Evolutionary conservation across 2,113 vertebrate species (phyloP).

Genomic region (Motacilla tschutschensis): DNA sequence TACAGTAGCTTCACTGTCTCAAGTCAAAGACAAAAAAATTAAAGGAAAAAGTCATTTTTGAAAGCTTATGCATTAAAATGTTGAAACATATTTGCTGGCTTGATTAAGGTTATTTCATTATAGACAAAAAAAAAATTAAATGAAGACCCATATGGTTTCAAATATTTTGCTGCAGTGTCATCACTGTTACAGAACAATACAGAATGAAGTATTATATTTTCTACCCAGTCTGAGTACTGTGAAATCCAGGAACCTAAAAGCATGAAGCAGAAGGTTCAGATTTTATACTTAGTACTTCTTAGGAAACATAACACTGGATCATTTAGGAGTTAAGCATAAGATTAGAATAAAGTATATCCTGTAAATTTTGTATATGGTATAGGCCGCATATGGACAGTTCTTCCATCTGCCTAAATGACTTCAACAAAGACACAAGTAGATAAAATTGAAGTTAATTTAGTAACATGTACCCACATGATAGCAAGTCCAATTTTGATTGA

Average conservation of each 20-base stretch:
- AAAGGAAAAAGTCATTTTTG: background rate
- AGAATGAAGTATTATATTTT: background rate
- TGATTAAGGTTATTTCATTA: background rate
- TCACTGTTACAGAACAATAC: background rate
- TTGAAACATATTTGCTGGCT: background rate
- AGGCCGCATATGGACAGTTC: slow-evolving; percentile 51
- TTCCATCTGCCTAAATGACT: slow-evolving; percentile 60
- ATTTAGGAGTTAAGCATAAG: slow-evolving; percentile 11
- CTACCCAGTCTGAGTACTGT: background rate
- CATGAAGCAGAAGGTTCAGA: background rate
- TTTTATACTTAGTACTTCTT: background rate
- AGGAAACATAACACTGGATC: background rate
- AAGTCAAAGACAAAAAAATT: background rate
- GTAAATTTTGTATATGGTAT: slow-evolving; percentile 5
- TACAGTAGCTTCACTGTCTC: slow-evolving; percentile 1
- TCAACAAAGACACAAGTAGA: slow-evolving; percentile 32
- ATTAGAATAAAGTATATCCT: slow-evolving; percentile 23
- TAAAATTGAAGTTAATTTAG: slow-evolving; percentile 57
- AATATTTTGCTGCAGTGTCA: background rate
- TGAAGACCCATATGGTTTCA: background rate
- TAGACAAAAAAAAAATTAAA: background rate
- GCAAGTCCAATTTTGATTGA: slow-evolving; percentile 58
- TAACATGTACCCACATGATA: slow-evolving; percentile 48
- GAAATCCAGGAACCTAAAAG: background rate
- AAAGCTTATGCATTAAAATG: background rate